Evolutionary conservation across 2,888 invertebrate genomes (phyloP), one percentile per base, ranked within the genome.

Genomic region (Hermaeophaga mercurialis): DNA sequence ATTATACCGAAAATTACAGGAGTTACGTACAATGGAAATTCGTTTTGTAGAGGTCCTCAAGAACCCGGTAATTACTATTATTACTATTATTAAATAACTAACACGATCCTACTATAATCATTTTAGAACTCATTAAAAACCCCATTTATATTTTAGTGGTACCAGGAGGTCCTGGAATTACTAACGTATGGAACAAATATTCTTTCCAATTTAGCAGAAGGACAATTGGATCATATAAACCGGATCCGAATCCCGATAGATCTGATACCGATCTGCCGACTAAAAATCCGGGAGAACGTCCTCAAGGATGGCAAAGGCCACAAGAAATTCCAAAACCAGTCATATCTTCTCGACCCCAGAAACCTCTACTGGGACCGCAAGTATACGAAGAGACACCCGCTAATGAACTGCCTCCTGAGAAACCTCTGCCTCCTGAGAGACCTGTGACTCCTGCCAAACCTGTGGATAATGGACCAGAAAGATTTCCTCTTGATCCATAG

Each of bases 1-100:
- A 45, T 65, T 0, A 54, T 73, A 18, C 74, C 74, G 3, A 72
- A 65, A 63, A 66, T 74, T 14, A 74, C 73, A 4, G 62, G 63
- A 33, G 67, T 74, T n/a, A 57, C 50, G 12, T 71, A 66, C 56
- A 74, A 74, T 38, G 59, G 60, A 1, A 55, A 28, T 11, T 31
- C 59, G 9, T 66, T 62, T n/a, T 74, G 74, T 56, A 58, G 58
- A 3, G 73, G 73, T 34, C 69, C 72, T 26, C 63, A 65, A 0
- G 70, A 70, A 61, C 59, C 64, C 39, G 22, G 73, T 73, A 63
- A 66, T 64, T 67, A 46, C n/a, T 9, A 28, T 6, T n/a, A 28
- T n/a, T 8, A 28, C 2, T n/a, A 28, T 7, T 8, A 3, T 28
- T 28, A 3, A 19, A 5, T 11, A 1, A 41, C 6, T 6, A 34